These are phyloP conservation scores for Diabrotica virgifera DNA, from an alignment of 1,140 invertebrate genomes.

Conservation along the genomic window DNA sequence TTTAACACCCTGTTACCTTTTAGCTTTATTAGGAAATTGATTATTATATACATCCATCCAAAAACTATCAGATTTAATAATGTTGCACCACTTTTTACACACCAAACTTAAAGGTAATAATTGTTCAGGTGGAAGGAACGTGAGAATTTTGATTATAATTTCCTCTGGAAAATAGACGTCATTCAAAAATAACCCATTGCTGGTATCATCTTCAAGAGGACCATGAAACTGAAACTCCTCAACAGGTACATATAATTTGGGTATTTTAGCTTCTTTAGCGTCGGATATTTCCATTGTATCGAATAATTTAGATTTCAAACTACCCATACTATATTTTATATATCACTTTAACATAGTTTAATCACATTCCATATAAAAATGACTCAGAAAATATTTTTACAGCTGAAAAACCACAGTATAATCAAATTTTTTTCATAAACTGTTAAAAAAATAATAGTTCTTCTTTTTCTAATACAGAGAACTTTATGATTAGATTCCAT, in stretches of 20 bases:
- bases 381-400: no score
- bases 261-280: no score
- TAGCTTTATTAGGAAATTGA: conserved; percentile 28
- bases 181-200: conserved; percentile 40
- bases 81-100: conserved; percentile 43
- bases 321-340: no score
- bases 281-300: no score
- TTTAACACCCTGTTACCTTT: conserved; percentile 5
- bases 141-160: conserved; percentile 39
- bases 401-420: no score
- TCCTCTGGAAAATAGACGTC: conserved; percentile 42
- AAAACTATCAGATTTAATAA: conserved; percentile 37
- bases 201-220: conserved; percentile 22
- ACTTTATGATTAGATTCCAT: no score
- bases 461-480: no score
- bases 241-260: neutral
- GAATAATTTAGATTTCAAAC: no score
- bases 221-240: conserved; percentile 27
- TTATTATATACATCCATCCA: conserved; percentile 36
- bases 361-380: no score
- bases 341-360: no score
- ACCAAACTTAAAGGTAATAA: conserved; percentile 37
- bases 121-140: conserved; percentile 30
- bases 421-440: no score
- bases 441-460: no score